These are phyloP conservation scores for Perodicticus potto DNA, from an alignment of 2,797 vertebrate species.

Conservation along the genomic window DNA sequence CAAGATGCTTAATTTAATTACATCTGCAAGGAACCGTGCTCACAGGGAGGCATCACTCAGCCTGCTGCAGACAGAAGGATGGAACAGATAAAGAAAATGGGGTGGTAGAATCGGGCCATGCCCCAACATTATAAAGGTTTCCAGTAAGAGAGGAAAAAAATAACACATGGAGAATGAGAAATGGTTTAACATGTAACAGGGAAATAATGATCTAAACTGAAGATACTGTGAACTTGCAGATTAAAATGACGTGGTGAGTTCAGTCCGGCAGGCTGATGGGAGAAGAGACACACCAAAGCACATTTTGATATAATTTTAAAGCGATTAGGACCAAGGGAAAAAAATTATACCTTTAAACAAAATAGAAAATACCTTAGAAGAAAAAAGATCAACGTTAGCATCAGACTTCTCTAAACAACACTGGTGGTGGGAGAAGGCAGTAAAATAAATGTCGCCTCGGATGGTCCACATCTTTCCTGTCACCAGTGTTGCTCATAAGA, in stretches of 20 bases:
- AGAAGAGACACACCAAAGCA: neutral
- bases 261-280: neutral
- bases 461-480: neutral
- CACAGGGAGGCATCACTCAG: neutral
- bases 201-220: slow-evolving; percentile 7
- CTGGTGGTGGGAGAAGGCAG: neutral
- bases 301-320: neutral
- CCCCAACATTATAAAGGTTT: neutral
- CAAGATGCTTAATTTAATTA: neutral
- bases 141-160: neutral
- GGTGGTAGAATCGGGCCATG: neutral
- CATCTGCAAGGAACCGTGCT: neutral
- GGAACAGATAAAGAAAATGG: neutral
- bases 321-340: neutral
- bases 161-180: neutral
- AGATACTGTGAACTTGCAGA: neutral
- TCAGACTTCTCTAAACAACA: neutral
- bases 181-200: neutral
- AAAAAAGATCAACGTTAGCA: neutral
- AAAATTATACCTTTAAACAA: neutral
- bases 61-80: neutral
- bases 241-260: neutral
- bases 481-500: neutral
- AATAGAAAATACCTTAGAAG: neutral
- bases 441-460: neutral